Evolutionary conservation across 1,140 invertebrate species (phyloP), one percentile per base, ranked within the genome.

Genomic region (Drosophila fuyamai): DNA sequence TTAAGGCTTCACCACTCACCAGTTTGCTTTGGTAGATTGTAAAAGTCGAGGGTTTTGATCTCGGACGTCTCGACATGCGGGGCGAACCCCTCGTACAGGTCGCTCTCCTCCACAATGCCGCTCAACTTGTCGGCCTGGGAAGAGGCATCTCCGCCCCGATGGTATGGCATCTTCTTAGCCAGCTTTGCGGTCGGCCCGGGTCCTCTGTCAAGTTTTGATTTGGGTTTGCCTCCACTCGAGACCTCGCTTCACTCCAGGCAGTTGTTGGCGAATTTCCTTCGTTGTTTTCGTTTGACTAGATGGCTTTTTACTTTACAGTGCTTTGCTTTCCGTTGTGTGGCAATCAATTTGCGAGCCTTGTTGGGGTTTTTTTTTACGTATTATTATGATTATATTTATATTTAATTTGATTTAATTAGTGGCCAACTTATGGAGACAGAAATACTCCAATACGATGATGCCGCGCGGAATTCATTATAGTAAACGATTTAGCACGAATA

Each of bases 41-140:
- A 95, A 93, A 79, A 95, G 71, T 92, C 91, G 23, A 92, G 88
- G 62, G 81, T 94, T 38, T 95, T 94, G 78, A 96, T 96, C 65
- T 95, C 95, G 55, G 94, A 94, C 50, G 95, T 95, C 80, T 96
- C 96, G 70, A 96, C 95, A 92, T 96, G 95, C 38, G 95, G 95
- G 63, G 95, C 94, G 91, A 95, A 96, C 50, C 94, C 95, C 91
- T 96, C 95, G 77, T 96, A 95, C 66, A 95, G 93, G 92, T 96
- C 95, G 61, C 94, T 94, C 93, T 96, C 95, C 93, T 96, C 95
- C 93, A 95, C 95, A 76, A 95, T 93, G 86, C 94, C 94, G 82
- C 92, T 92, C 48, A 92, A 54, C 75, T 92, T 92, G 59, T 92
- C 92, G 59, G 92, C 90, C 72, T 92, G 90, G 44, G 89, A 90